Evolutionary conservation across 2,888 invertebrate species (phyloP), one percentile per base, ranked within the genome.

Genomic region (Sesamia inferens): DNA sequence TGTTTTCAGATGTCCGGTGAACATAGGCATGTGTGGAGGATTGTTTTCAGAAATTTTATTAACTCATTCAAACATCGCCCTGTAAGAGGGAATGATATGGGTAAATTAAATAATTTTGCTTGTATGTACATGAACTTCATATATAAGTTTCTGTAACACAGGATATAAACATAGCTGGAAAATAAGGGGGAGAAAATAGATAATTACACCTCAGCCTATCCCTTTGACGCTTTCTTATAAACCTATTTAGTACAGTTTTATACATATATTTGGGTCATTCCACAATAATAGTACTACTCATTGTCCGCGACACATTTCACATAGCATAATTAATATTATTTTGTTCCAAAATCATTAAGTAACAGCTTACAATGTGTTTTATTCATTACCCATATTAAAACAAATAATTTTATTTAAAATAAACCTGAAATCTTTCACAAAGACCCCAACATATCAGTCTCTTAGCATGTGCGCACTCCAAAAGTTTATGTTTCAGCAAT

Each of bases 21-120:
- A 88, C 85, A 87, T 70, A 88, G 96, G 75, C 81, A 91, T 78
- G 87, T 96, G 16, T 95, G 92, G 92, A 90, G 92, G 58, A 96
- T 96, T 76, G 96, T 97, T 14, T 91, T 97, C 24, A 96, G 93
- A 80, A 97, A 97, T 90, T 97, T 98, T 84, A 88, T 97, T 3
- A 97, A 97, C 78, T 97, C 98, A 0, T 84, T 98, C 1, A 95
- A 91, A 85, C 95, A 95, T 7, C 91, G 92, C 44, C 94, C 90
- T 78, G 91, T 93, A 54, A 85, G 64, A 65, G 95, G 95, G 67
- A 94, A 94, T 85, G 83, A 90, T 70, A 94, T 95, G 77, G 96
- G 96, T 95, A 87, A 84, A 51, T 70, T 42, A 16, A 58, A 47
- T 66, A 19, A 10, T n/a, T 42, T 8, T 22, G n/a, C 19, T 39